These are phyloP conservation scores for Drosophila percnosoma DNA, from an alignment of 2,888 invertebrate genomes.

Conservation along the genomic window DNA sequence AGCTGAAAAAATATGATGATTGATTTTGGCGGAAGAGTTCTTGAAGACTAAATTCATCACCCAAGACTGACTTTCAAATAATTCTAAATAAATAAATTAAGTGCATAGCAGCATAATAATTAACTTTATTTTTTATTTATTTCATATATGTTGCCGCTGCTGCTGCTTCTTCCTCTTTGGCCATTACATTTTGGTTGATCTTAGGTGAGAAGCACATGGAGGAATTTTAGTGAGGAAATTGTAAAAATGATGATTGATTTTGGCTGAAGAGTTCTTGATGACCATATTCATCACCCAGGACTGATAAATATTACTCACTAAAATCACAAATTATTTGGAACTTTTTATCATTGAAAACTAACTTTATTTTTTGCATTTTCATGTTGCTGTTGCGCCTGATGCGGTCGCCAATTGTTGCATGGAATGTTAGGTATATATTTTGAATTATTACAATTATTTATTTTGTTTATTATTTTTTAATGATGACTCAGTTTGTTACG, in stretches of 20 bases:
- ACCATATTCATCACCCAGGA: slow-evolving; percentile 85
- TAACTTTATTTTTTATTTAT: slow-evolving; percentile 20
- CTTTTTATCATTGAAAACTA: slow-evolving; percentile 9
- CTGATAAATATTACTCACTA: slow-evolving; percentile 65
- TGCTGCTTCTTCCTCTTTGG: slow-evolving; percentile 66
- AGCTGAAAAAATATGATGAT: slow-evolving; percentile 77
- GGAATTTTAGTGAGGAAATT: not conserved
- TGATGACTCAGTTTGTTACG: slow-evolving; percentile 79
- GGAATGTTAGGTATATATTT: slow-evolving; percentile 25
- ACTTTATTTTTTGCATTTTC: slow-evolving; percentile 21
- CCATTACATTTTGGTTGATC: not conserved
- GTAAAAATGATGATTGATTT: slow-evolving; percentile 78
- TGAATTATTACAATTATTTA: not conserved
- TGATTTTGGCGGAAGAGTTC: slow-evolving; percentile 83
- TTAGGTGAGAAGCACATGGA: slow-evolving; percentile 53
- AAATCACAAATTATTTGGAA: not conserved
- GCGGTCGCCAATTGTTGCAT: not conserved
- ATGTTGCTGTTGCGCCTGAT: slow-evolving; percentile 32
- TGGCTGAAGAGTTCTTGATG: slow-evolving; percentile 84
- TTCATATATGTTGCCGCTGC: slow-evolving; percentile 37
- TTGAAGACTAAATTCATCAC: slow-evolving; percentile 85
- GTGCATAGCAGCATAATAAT: slow-evolving; percentile 9
- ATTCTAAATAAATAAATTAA: not conserved
- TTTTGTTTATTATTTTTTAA: slow-evolving; percentile 16
- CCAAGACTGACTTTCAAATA: slow-evolving; percentile 78